Evolutionary conservation across 2,888 invertebrate genomes (phyloP), one percentile per base, ranked within the genome.

Genomic region (Perizoma flavofasciatum): DNA sequence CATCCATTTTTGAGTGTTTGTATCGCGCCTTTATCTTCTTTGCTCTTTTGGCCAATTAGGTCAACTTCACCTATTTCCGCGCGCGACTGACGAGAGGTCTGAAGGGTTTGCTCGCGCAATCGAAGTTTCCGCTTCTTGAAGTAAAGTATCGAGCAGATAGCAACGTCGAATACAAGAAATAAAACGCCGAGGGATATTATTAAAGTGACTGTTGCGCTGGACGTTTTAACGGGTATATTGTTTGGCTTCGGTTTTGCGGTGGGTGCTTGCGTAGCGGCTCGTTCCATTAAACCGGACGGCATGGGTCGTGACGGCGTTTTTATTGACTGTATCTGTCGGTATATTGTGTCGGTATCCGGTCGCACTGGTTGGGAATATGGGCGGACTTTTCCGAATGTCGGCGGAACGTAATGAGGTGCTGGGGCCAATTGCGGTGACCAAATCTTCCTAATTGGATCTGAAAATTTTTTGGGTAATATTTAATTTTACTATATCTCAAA

Each of bases 101-200:
- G 89, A 58, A 89, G 79, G 52, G 85, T 79, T 64, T 84, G 86
- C 68, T 93, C 93, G 56, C 93, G 86, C 61, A 89, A 83, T 71
- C 92, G 93, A 33, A 93, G 80, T 78, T 92, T 93, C 61, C 94
- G 92, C 74, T 94, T 94, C 81, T 95, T 95, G 67, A 94, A 94
- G 78, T 95, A 96, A 44, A 96, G 85, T 63, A 94, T 93, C 0
- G 94, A 88, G 72, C 96, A 95, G 39, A 95, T 93, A n/a, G 94
- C 93, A 8, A 96, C 84, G 79, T 97, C 97, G 6, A 96, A 90
- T 32, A 95, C 85, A 6, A 97, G 86, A 77, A 97, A 96, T 47
- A 96, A 84, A 50, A 95, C 92, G 33, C 95, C 95, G 63, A 95
- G 86, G 0, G 93, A 93, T 49, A 95, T 92, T 46, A 95, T 86